Base-by-base conservation (phyloP, 2,113 vertebrate species). In the Salvelinus sp. region DNA sequence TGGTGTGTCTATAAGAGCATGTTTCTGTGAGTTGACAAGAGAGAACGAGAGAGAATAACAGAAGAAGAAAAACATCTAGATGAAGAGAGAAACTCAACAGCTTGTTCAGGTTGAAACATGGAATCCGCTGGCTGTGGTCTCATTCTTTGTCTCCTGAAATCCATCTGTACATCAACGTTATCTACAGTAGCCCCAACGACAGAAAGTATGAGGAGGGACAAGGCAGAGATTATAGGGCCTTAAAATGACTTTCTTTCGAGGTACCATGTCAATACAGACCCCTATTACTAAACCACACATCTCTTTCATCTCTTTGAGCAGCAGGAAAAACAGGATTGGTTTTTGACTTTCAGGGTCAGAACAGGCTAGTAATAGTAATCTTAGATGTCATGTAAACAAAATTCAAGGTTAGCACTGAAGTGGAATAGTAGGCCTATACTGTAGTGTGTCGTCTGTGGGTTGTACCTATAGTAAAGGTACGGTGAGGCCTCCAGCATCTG, bases 151-250 rank as follows among this genome's bases (percentile, higher is more conserved):
- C 71, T 38, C 1, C 48, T 54, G 50, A 54, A 54, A 48, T 72
- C 70, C n/a, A 75, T 74, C 33, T 44, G 78, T 77, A 63, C 65
- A 27, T 30, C 50, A 54, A 20, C 18, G 50, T 54, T 66, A 79
- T 78, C 73, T 30, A 23, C 20, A 33, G n/a, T 44, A 68, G 54
- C 58, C 77, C 65, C 48, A 50, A 54, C 47, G 72, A 57, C 48
- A 69, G 77, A 22, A 57, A 22, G 14, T 20, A 47, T 23, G 23
- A 18, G 50, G 16, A 28, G 74, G 6, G 47, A 60, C 25, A 16
- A 75, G 67, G 18, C 27, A 3, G 16, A 68, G 47, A 67, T 58
- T 28, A 63, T 47, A 38, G 73, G 73, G 73, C 6, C 13, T 48
- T 38, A 30, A 75, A 60, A 4, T 30, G 12, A 20, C 20, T 71